Percentiles rank a stretch among this genome's conserved stretches.
phyloP scores from a whole-genome alignment of 2,797 vertebrate genomes.

The Lagorchestes hirsutus region DNA sequence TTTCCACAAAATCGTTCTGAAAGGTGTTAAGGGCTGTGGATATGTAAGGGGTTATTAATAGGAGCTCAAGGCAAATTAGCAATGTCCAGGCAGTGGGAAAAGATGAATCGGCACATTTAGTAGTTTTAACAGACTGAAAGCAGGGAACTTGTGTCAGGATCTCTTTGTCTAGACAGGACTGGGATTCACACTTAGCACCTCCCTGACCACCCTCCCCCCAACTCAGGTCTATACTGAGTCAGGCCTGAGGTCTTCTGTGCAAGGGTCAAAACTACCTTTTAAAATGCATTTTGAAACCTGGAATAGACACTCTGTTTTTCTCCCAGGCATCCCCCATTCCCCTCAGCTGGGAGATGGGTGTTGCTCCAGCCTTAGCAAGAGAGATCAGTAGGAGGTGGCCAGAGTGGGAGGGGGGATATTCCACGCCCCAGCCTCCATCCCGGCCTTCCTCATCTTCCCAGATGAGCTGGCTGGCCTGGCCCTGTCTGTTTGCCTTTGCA shows the following conservation, averaged over 20 bases:
- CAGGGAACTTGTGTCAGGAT: neutral
- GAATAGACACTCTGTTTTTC: neutral
- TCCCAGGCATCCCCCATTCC: neutral
- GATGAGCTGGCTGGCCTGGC: accelerated
- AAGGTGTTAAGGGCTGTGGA: neutral
- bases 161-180: neutral
- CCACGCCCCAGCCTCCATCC: neutral
- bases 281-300: neutral
- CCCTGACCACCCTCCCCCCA: neutral
- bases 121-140: neutral
- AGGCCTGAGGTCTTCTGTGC: neutral
- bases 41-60: neutral
- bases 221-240: neutral
- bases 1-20: neutral
- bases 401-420: neutral
- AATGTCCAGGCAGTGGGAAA: neutral
- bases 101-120: slow-evolving; percentile 2
- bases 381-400: neutral
- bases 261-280: neutral
- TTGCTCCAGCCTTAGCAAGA: neutral
- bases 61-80: neutral
- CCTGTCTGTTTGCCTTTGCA: neutral
- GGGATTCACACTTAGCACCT: neutral
- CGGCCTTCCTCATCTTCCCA: neutral
- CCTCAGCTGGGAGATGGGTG: neutral